Evolutionary conservation across 2,113 vertebrate genomes (phyloP).

Genomic region (Ptychochromis oligacanthus): DNA sequence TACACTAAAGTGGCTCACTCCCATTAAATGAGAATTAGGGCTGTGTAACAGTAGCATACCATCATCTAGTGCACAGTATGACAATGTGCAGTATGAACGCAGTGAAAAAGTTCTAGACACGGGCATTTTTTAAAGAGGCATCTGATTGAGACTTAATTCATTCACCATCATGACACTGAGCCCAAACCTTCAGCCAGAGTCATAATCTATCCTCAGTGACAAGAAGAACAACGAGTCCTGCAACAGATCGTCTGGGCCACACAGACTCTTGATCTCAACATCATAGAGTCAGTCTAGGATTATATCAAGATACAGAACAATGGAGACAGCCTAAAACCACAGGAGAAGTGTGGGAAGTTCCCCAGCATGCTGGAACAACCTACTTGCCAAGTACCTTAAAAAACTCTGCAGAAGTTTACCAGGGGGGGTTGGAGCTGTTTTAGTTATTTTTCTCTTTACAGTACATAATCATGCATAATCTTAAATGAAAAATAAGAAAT

Average conservation of each 20-base stretch:
- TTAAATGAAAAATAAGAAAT: neutral
- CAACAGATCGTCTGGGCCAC: neutral
- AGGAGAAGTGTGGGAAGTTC: neutral
- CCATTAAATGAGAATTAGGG: conserved; percentile 67
- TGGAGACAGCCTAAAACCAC: neutral
- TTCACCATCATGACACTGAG: neutral
- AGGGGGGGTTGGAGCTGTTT: neutral
- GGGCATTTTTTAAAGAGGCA: neutral
- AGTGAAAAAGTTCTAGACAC: neutral
- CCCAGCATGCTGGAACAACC: neutral
- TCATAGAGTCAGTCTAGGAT: conserved; percentile 4
- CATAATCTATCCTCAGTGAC: neutral
- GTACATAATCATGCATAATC: neutral
- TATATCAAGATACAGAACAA: neutral
- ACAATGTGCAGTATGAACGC: conserved; percentile 2
- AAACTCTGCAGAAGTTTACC: neutral
- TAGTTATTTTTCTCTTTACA: neutral
- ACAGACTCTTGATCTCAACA: neutral
- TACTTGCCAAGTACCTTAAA: neutral
- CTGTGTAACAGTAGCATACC: conserved; percentile 35
- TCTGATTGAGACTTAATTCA: neutral
- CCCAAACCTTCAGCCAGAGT: neutral
- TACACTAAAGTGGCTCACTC: conserved; percentile 64
- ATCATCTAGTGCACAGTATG: conserved; percentile 9
- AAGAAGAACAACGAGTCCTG: neutral